phyloP scores from a whole-genome alignment of 2,797 vertebrate genomes.

The Melanotaenia parkinsoni region DNA sequence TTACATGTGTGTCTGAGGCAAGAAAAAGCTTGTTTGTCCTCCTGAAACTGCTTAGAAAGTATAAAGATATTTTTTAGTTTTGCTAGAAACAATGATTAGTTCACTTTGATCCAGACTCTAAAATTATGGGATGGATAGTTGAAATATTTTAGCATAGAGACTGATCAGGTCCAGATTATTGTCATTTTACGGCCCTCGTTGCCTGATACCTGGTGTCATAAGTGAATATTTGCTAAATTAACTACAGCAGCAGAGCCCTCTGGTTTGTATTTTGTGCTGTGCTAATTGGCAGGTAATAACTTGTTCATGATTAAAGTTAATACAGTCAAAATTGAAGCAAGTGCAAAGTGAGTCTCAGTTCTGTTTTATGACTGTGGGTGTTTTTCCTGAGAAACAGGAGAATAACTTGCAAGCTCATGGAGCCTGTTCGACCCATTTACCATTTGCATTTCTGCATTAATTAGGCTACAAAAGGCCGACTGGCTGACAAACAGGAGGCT shows the following conservation, averaged over 20 bases:
- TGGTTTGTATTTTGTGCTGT: too few species aligned
- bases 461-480: too few species aligned
- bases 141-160: not conserved
- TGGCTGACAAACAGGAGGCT: too few species aligned
- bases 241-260: too few species aligned
- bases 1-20: not conserved
- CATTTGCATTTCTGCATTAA: too few species aligned
- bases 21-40: not conserved
- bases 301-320: too few species aligned
- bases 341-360: not conserved
- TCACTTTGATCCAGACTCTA: constrained; percentile 6
- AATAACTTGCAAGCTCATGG: not conserved
- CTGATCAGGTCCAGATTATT: not conserved
- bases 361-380: not conserved
- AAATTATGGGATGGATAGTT: not conserved
- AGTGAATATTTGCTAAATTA: too few species aligned
- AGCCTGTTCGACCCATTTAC: too few species aligned
- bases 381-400: not conserved
- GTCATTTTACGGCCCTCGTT: too few species aligned
- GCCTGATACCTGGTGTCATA: not conserved
- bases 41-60: constrained; percentile 11
- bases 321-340: too few species aligned
- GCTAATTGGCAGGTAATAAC: too few species aligned
- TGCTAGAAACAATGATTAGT: not conserved
- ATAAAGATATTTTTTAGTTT: constrained; percentile 6